phyloP scores from a whole-genome alignment of 2,113 vertebrate species.

The Camelus bactrianus region DNA sequence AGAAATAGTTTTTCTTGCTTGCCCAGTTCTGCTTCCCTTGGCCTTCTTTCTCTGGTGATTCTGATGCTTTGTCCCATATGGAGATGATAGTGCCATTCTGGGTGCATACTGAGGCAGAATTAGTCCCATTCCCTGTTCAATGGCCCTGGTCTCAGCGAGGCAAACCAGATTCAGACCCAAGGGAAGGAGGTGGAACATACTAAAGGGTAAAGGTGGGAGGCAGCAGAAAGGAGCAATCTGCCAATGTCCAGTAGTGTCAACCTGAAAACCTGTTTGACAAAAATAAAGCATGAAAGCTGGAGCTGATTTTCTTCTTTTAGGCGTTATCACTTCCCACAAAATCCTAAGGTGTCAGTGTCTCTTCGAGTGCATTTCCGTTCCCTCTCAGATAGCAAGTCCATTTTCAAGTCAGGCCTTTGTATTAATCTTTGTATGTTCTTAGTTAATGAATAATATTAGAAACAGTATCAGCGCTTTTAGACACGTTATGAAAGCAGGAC shows the following conservation, averaged over 20 bases:
- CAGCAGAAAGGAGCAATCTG: background rate
- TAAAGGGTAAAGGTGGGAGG: background rate
- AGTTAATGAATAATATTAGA: slow-evolving; percentile 39
- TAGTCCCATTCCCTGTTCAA: background rate
- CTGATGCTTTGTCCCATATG: background rate
- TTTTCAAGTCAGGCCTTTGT: slow-evolving; percentile 26
- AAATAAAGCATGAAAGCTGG: background rate
- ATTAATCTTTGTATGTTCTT: background rate
- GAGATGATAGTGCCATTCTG: background rate
- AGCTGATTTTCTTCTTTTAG: background rate
- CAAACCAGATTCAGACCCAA: background rate
- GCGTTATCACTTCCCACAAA: background rate
- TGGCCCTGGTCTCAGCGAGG: background rate
- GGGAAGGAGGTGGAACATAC: background rate
- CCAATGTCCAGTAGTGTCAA: background rate
- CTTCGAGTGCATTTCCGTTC: background rate
- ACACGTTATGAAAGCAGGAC: background rate
- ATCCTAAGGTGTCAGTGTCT: background rate
- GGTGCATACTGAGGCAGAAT: background rate
- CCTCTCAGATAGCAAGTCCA: background rate
- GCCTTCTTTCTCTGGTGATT: background rate
- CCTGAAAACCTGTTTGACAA: background rate
- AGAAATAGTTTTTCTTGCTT: background rate
- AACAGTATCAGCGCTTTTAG: slow-evolving; percentile 33
- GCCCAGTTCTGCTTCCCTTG: background rate